Evolutionary conservation across 2,888 invertebrate genomes (phyloP), one percentile per base, ranked within the genome.

Genomic region (Pachymerium ferrugineum): DNA sequence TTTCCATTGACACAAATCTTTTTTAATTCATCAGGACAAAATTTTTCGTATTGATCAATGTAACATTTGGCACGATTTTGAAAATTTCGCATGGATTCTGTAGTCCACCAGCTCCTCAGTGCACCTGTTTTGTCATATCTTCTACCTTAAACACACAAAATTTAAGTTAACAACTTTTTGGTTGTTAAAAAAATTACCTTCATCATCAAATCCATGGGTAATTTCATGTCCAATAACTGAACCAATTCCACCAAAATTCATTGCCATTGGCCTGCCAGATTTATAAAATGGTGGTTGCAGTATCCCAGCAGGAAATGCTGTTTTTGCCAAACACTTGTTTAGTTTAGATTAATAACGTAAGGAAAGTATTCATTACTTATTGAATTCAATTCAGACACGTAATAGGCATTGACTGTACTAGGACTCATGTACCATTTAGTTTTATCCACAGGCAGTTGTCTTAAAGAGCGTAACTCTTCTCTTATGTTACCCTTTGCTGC

Each of bases 191-290:
- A 0, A 5, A 22, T 67, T 67, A 67, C 67, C 91, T 85, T 90
- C 90, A 81, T 91, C 90, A 78, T 91, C 91, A 80, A 91, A 91
- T 25, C 90, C 91, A 79, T 92, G 92, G 0, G 91, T 92, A 74
- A 92, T 91, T 83, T 92, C 92, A 79, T 92, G 92, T 0, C 92
- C 92, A 77, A 92, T 92, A 0, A 93, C 92, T 5, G 92, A 92
- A 0, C 92, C 92, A 77, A 92, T 92, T 6, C 92, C 92, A 4
- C 92, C 93, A 80, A 92, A 93, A 82, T 93, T 93, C 75, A 93
- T 83, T 0, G 91, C 91, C 79, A 91, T 75, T 54, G 76, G 76
- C 16, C 75, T 72, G 22, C 70, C 72, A 38, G 75, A 71, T 54
- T 77, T 75, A 68, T 74, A 77, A 73, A 77, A 75, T 6, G 77